Percentiles rank a stretch among this genome's conserved stretches.
Conservation (phyloP, 1,140 invertebrate species). For the Camponotus floridanus region DNA sequence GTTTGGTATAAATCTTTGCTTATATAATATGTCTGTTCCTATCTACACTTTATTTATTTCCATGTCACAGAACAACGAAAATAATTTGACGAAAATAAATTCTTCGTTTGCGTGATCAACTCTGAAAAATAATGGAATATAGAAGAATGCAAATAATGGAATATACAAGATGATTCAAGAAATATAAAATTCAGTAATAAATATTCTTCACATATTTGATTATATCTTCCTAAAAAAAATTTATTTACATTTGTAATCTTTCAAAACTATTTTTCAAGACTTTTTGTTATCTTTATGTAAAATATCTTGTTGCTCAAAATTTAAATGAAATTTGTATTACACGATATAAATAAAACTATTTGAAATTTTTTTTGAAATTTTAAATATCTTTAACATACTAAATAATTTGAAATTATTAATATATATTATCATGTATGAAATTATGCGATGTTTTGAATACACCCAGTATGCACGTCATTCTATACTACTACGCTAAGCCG, state of each 20-base stretch:
- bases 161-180: constrained; percentile 20
- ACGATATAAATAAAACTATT: not conserved
- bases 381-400: not conserved
- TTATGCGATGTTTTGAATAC: not conserved
- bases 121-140: constrained; percentile 18
- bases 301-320: not conserved
- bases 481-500: constrained; percentile 32
- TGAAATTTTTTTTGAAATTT: not conserved
- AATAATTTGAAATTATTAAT: constrained; percentile 3
- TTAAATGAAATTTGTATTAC: not conserved
- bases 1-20: constrained; percentile 4
- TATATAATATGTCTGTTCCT: not conserved
- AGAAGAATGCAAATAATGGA: not conserved
- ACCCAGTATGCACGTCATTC: constrained; percentile 21
- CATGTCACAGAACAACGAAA: constrained; percentile 16
- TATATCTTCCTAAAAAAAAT: not conserved
- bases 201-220: not conserved
- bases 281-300: not conserved
- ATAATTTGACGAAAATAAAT: constrained; percentile 52
- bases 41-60: constrained; percentile 32
- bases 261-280: not conserved
- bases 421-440: not conserved
- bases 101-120: constrained; percentile 24
- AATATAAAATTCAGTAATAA: not conserved
- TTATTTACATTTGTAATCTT: not conserved